These are phyloP conservation scores for Callipepla californica DNA, from an alignment of 2,113 vertebrate species.

Conservation along the genomic window DNA sequence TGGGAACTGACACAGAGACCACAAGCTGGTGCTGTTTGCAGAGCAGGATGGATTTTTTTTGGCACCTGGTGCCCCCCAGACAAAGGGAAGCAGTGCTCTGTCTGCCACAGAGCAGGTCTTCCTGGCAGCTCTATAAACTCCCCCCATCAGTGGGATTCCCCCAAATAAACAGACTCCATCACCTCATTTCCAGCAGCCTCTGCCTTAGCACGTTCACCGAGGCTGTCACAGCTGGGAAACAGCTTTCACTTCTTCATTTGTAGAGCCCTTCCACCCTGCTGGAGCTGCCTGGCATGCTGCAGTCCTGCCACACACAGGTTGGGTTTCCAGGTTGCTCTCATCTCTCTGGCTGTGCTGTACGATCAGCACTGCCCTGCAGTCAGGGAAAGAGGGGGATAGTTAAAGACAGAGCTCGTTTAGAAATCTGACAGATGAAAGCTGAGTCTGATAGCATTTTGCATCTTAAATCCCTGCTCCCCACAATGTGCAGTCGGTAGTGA, in stretches of 20 bases:
- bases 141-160: accelerated
- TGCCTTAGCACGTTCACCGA: neutral
- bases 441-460: neutral
- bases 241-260: neutral
- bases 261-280: neutral
- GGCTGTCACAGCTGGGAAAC: neutral
- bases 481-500: slow-evolving; percentile 54
- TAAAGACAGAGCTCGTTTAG: neutral
- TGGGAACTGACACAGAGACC: neutral
- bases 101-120: neutral
- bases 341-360: neutral
- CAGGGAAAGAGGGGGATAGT: neutral
- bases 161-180: neutral
- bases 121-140: accelerated
- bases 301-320: neutral
- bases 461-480: neutral
- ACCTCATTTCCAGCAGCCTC: neutral
- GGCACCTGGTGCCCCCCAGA: neutral
- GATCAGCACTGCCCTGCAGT: neutral
- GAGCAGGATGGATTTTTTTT: neutral
- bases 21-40: neutral
- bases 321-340: neutral
- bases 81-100: neutral
- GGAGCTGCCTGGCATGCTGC: neutral
- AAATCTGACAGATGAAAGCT: neutral